Evolutionary conservation across 2,113 vertebrate species (phyloP).

Genomic region (Probosciger aterrimus): DNA sequence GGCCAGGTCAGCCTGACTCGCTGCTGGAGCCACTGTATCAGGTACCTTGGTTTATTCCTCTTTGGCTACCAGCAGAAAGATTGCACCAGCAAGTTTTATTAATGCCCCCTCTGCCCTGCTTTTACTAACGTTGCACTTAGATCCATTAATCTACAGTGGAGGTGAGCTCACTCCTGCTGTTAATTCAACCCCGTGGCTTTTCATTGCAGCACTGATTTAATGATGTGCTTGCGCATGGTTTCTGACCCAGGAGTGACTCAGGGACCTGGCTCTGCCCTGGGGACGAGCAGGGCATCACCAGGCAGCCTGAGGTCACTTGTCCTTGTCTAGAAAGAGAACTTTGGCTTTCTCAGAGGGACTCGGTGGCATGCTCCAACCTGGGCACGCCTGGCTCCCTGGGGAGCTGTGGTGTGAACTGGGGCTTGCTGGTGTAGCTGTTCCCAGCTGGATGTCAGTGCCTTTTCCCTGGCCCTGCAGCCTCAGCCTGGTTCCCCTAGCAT

Average conservation of each 20-base stretch:
- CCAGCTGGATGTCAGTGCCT: background rate
- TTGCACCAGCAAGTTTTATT: background rate
- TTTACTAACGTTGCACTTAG: background rate
- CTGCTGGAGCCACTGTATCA: background rate
- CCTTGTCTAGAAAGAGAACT: background rate
- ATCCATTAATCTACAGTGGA: background rate
- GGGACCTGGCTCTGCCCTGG: background rate
- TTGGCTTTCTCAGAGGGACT: background rate
- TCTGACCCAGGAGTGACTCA: background rate
- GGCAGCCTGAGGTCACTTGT: background rate
- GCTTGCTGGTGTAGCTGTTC: fast-evolving
- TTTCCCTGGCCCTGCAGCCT: background rate
- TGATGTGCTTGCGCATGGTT: fast-evolving
- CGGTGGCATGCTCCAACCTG: background rate
- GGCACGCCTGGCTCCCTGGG: background rate
- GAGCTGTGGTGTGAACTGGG: background rate
- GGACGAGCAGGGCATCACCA: fast-evolving
- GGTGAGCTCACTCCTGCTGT: background rate
- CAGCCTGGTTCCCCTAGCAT: fast-evolving
- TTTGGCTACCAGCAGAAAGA: background rate
- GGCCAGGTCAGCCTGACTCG: background rate
- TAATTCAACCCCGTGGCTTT: background rate
- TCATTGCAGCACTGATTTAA: background rate
- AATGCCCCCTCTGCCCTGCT: background rate
- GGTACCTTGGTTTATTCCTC: fast-evolving